Percentiles rank a stretch among this genome's conserved stretches.
phyloP scores from a whole-genome alignment of 2,113 vertebrate species.

The Leucopsar rothschildi region DNA sequence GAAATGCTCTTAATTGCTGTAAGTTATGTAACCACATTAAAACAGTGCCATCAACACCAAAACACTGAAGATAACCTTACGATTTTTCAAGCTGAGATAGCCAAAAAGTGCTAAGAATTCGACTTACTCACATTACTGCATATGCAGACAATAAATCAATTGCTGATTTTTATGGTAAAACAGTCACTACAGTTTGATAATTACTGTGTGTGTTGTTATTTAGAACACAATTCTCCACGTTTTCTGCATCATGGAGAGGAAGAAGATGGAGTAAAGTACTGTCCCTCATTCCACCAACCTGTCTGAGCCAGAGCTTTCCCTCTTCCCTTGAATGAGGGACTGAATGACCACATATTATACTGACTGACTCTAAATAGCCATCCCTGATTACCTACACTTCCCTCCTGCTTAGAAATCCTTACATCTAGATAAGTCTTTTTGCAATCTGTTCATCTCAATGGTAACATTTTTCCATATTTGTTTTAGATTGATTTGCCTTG shows the following conservation, averaged over 20 bases:
- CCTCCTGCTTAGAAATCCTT: not conserved
- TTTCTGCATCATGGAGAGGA: not conserved
- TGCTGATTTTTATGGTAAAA: not conserved
- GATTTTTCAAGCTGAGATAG: not conserved
- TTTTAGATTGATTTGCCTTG: not conserved
- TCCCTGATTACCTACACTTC: not conserved
- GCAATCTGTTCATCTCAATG: not conserved
- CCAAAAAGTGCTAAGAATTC: not conserved
- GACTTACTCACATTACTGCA: not conserved
- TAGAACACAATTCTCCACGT: not conserved
- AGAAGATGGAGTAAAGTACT: not conserved
- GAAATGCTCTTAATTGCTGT: not conserved
- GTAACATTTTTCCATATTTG: not conserved
- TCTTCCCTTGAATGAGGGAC: not conserved
- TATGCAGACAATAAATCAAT: not conserved
- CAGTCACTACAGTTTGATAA: not conserved
- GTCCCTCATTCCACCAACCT: not conserved
- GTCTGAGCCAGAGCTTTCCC: not conserved
- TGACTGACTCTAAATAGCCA: not conserved
- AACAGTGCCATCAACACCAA: not conserved
- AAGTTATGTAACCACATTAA: slow-evolving; percentile 23
- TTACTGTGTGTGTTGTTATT: not conserved
- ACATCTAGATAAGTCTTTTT: not conserved
- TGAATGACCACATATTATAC: not conserved
- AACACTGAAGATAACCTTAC: not conserved